A percentile compares a stretch with the other conserved stretches of the same genome.
Conservation (phyloP, 2,797 vertebrate genomes). For the Falco berigora region DNA sequence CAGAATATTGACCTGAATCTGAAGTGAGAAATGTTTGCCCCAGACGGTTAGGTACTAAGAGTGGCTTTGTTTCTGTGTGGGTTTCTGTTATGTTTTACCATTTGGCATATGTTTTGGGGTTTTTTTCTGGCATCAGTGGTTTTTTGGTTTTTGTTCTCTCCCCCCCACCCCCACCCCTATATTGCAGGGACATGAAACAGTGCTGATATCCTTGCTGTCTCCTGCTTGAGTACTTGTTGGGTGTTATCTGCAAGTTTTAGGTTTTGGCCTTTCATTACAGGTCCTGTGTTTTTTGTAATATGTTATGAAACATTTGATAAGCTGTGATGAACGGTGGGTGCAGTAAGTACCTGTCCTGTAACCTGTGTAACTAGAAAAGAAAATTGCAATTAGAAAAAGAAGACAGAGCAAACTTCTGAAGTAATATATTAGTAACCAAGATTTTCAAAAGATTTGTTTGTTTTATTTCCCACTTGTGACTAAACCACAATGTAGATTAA, state of each 20-base stretch:
- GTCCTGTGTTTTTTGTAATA: not conserved
- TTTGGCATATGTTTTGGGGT: not conserved
- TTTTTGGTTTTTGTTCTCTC: not conserved
- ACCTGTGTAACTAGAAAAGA: not conserved
- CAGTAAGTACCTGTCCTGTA: not conserved
- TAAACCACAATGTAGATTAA: not conserved
- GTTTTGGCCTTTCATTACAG: not conserved
- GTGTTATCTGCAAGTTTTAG: not conserved
- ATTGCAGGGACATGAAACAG: not conserved
- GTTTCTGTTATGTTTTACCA: not conserved
- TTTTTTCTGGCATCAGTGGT: not conserved
- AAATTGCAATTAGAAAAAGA: not conserved
- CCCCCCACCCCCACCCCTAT: accelerated
- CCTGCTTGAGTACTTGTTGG: not conserved
- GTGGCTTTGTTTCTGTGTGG: not conserved
- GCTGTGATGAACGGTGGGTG: not conserved
- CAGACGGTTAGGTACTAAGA: not conserved
- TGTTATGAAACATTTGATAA: not conserved
- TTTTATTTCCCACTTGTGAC: not conserved
- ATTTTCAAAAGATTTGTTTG: not conserved
- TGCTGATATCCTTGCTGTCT: not conserved
- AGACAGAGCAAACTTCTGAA: not conserved
- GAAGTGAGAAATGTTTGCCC: not conserved
- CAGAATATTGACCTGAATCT: not conserved
- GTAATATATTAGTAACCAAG: not conserved